A percentile compares a stretch with the other conserved stretches of the same genome.
Evolutionary conservation across 2,888 invertebrate species (phyloP).

Genomic region (Spodoptera littoralis): DNA sequence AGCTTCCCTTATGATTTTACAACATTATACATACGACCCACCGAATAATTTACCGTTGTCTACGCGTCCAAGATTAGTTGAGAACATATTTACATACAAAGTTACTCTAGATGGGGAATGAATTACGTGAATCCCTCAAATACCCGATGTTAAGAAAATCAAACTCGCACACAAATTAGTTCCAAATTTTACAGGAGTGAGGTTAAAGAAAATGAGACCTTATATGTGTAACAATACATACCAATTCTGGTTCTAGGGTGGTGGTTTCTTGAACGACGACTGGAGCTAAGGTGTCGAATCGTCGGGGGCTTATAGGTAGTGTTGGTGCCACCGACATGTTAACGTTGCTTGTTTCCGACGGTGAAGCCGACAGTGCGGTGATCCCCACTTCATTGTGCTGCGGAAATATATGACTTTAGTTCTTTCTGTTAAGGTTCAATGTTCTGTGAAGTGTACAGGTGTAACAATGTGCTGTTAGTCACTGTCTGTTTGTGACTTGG

Average conservation of each 20-base stretch:
- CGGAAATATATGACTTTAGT: slow-evolving; percentile 33
- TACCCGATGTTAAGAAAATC: slow-evolving; percentile 74
- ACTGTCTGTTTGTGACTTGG: slow-evolving; percentile 44
- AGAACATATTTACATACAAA: slow-evolving; percentile 67
- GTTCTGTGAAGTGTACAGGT: slow-evolving; percentile 39
- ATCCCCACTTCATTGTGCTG: slow-evolving; percentile 82
- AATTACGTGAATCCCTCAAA: slow-evolving; percentile 64
- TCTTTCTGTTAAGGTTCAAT: slow-evolving; percentile 3
- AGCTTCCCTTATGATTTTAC: slow-evolving; percentile 7
- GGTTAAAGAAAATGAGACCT: slow-evolving; percentile 17
- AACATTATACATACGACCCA: slow-evolving; percentile 17
- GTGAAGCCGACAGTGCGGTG: slow-evolving; percentile 77
- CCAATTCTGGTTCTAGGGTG: slow-evolving; percentile 79
- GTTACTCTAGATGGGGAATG: slow-evolving; percentile 71
- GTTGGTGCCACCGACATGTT: slow-evolving; percentile 67
- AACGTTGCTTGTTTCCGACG: slow-evolving; percentile 74
- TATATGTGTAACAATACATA: slow-evolving; percentile 58
- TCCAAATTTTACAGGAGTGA: slow-evolving; percentile 53
- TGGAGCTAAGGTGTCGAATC: slow-evolving; percentile 66
- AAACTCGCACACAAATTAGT: slow-evolving; percentile 70
- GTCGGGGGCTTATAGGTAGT: slow-evolving; percentile 64
- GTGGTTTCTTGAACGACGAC: slow-evolving; percentile 71
- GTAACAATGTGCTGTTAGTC: slow-evolving; percentile 55
- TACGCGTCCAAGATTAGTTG: slow-evolving; percentile 77
- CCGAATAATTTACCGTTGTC: slow-evolving; percentile 64